Percentiles rank a stretch among this genome's conserved stretches.
phyloP scores from a whole-genome alignment of 2,888 invertebrate genomes.

The Malacosoma neustria region DNA sequence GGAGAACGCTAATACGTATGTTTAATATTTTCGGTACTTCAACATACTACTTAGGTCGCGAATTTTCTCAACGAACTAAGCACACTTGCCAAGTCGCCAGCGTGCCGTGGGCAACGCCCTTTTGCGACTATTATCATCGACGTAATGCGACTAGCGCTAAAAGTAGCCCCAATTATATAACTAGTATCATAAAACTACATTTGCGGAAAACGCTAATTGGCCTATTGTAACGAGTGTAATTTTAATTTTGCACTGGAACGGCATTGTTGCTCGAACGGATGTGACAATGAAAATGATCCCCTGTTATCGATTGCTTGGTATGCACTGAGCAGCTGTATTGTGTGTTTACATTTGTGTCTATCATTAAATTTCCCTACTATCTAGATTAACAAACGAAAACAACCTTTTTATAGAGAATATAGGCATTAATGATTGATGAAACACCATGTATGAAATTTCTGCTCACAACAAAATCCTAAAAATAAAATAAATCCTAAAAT shows the following conservation, averaged over 20 bases:
- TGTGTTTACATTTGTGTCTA: too few species aligned
- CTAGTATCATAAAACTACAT: constrained; percentile 10
- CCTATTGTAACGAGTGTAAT: constrained; percentile 3
- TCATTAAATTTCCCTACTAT: too few species aligned
- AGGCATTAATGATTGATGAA: too few species aligned
- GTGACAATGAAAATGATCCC: constrained; percentile 33
- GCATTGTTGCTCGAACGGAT: constrained; percentile 18
- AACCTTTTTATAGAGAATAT: too few species aligned
- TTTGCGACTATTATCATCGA: constrained; percentile 6
- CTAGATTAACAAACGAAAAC: too few species aligned
- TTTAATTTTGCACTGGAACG: constrained; percentile 7
- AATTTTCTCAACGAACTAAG: constrained; percentile 3
- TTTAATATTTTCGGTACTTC: constrained; percentile 7
- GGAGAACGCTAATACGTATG: constrained; percentile 4
- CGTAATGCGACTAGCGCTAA: constrained; percentile 7
- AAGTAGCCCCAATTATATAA: constrained; percentile 15
- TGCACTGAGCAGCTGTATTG: too few species aligned
- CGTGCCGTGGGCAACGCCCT: constrained; percentile 15
- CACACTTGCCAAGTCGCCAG: constrained; percentile 8
- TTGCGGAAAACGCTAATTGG: constrained; percentile 22
- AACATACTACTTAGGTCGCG: background rate
- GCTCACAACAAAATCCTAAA: too few species aligned
- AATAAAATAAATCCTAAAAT: too few species aligned
- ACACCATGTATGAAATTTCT: too few species aligned
- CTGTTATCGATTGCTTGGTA: constrained; percentile 33